A percentile compares a stretch with the other conserved stretches of the same genome.
Evolutionary conservation across 2,113 vertebrate species (phyloP).

Genomic region (Scatophagus argus): DNA sequence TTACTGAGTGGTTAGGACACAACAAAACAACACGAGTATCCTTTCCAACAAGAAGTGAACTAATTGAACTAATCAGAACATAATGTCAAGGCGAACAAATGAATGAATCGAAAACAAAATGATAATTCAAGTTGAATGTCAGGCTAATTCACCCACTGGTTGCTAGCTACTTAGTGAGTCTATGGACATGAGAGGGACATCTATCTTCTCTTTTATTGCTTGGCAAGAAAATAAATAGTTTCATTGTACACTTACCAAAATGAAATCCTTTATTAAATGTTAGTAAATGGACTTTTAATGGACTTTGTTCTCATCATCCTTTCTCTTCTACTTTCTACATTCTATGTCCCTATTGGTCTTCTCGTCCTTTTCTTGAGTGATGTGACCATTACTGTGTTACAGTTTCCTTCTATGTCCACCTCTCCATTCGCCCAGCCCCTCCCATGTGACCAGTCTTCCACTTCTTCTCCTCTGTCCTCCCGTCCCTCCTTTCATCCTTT

Average conservation of each 20-base stretch:
- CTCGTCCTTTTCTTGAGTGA: constrained; percentile 9
- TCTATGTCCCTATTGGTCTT: constrained; percentile 1
- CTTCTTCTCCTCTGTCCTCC: not conserved
- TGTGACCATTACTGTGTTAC: constrained; percentile 29
- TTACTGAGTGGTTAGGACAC: too few relatives aligned
- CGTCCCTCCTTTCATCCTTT: not conserved
- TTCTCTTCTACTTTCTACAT: not conserved
- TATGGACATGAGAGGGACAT: not conserved
- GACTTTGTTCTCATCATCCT: not conserved
- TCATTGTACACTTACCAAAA: too few relatives aligned
- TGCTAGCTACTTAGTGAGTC: not conserved
- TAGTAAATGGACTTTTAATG: too few relatives aligned
- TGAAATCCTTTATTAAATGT: too few relatives aligned
- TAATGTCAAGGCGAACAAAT: not conserved
- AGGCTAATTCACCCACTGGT: not conserved
- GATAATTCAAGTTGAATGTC: not conserved
- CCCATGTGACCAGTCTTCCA: constrained; percentile 4
- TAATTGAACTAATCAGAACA: not conserved
- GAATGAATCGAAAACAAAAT: not conserved
- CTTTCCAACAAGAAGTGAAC: not conserved
- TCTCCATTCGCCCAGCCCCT: not conserved
- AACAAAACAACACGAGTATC: not conserved
- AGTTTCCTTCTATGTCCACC: constrained; percentile 11
- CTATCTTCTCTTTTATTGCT: not conserved
- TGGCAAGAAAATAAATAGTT: too few relatives aligned